Evolutionary conservation across 64 coral and sea anemone genomes (phyloP), one percentile per base, ranked within the genome.

Genomic region (Stylophora pistillata): DNA sequence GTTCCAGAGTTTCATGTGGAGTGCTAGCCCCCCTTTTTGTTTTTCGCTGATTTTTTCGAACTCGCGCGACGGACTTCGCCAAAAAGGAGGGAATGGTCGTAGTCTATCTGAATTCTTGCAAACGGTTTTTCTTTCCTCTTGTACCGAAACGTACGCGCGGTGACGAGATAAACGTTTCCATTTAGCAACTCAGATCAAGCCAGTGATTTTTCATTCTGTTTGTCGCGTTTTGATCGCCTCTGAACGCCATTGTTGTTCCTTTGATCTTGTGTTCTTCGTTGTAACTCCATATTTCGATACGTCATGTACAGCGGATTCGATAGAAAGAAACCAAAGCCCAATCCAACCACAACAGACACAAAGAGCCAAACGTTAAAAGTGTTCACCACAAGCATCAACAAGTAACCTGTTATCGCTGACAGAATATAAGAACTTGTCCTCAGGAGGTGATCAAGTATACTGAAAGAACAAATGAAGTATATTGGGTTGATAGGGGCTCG

Each of bases 231-330:
- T 79, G 13, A 29, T 60, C 59, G 13, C 60, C 31, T 25, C 56
- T 56, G 10, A 10, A 26, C 64, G 20, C 21, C 64, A 5, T 32
- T 73, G 71, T 25, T 73, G 71, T 63, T 47, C 63, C 78, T 79
- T 5, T 18, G 27, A 6, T 30, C 9, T 16, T 30, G 58, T 15
- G 17, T n/a, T 32, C 18, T 82, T 37, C 30, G 17, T 82, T 32
- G 15, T 33, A 23, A 63, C 30, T 82, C 31, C 30, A 32, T 63
- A 60, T 32, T 25, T 29, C 78, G 31, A 34, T 82, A 82, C 20
- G 29, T 63, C 30, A 58, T 82, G 78, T 41, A 82, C 30, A 82
- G 57, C 78, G 59, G 78, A 47, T 82, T 60, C 17, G 78, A 82
- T 28, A 82, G 30, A 65, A 64, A 82, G 64, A 63, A 82, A 9